These are phyloP conservation scores for Anhinga rufa DNA, from an alignment of 2,113 vertebrate genomes.

Conservation along the genomic window DNA sequence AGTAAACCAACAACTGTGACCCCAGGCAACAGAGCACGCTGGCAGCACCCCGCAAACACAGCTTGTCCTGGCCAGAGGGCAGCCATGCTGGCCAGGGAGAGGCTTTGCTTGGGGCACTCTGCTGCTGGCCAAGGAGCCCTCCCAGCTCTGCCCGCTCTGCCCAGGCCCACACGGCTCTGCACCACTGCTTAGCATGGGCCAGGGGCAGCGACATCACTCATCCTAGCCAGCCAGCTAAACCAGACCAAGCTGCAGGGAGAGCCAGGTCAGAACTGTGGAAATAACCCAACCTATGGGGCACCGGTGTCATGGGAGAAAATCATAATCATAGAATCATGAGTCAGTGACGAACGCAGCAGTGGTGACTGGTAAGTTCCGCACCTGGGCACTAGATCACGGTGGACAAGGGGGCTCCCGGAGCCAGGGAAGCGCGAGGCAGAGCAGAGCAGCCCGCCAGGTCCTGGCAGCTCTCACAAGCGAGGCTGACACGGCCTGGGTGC, in stretches of 20 bases:
- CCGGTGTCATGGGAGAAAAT: background rate
- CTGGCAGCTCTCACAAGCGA: too few relatives aligned
- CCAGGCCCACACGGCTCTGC: background rate
- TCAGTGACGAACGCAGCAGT: too few relatives aligned
- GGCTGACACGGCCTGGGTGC: too few relatives aligned
- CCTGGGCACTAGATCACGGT: too few relatives aligned
- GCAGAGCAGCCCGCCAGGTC: too few relatives aligned
- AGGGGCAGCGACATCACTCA: background rate
- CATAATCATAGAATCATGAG: background rate
- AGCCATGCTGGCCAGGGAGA: accelerated
- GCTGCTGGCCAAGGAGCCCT: background rate
- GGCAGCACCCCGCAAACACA: background rate
- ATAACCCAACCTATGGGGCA: background rate
- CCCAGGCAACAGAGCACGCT: background rate
- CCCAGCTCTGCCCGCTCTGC: background rate
- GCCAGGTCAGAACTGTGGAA: background rate
- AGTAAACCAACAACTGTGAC: background rate
- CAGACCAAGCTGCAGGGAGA: background rate
- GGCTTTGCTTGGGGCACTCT: background rate
- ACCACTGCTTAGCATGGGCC: accelerated
- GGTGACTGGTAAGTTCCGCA: too few relatives aligned
- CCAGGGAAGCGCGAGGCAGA: too few relatives aligned
- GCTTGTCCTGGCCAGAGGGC: background rate
- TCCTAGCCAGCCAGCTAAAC: background rate
- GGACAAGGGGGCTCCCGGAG: too few relatives aligned